A percentile compares a stretch with the other conserved stretches of the same genome.
phyloP scores from a whole-genome alignment of 2,888 invertebrate genomes.

The Synergus japonicus region DNA sequence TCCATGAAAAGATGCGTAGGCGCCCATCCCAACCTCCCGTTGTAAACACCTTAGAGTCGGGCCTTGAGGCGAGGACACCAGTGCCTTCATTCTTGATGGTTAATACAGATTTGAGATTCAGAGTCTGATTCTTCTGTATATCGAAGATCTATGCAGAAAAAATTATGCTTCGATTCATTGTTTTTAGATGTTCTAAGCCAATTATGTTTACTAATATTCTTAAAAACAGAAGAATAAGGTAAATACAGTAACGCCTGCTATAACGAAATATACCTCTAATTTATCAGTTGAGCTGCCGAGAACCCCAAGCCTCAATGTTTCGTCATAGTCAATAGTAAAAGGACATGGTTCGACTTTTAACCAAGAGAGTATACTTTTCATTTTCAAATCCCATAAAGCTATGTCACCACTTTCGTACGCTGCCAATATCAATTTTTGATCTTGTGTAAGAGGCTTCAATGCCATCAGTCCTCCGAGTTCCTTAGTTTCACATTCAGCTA shows the following conservation, averaged over 20 bases:
- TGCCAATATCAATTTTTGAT: slow-evolving; percentile 77
- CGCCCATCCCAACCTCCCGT: slow-evolving; percentile 89
- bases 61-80: slow-evolving; percentile 83
- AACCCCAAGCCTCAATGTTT: slow-evolving; percentile 83
- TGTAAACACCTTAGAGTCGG: slow-evolving; percentile 86
- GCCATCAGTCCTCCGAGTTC: slow-evolving; percentile 83
- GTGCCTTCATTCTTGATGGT: slow-evolving; percentile 86
- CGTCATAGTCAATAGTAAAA: slow-evolving; percentile 86
- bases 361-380: slow-evolving; percentile 80
- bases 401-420: slow-evolving; percentile 88
- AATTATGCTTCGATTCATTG: background rate
- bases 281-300: slow-evolving; percentile 83
- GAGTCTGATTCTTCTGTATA: slow-evolving; percentile 64
- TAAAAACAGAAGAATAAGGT: no score
- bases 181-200: no score
- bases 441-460: slow-evolving; percentile 79
- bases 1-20: slow-evolving; percentile 88
- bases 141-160: slow-evolving; percentile 65
- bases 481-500: slow-evolving; percentile 49
- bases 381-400: slow-evolving; percentile 85
- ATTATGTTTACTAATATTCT: no score
- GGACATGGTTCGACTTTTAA: slow-evolving; percentile 82
- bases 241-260: no score
- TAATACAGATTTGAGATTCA: slow-evolving; percentile 78
- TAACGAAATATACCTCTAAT: slow-evolving; percentile 79